Evolutionary conservation across 2,888 invertebrate species (phyloP).

Genomic region (Drosophila melanocephala): DNA sequence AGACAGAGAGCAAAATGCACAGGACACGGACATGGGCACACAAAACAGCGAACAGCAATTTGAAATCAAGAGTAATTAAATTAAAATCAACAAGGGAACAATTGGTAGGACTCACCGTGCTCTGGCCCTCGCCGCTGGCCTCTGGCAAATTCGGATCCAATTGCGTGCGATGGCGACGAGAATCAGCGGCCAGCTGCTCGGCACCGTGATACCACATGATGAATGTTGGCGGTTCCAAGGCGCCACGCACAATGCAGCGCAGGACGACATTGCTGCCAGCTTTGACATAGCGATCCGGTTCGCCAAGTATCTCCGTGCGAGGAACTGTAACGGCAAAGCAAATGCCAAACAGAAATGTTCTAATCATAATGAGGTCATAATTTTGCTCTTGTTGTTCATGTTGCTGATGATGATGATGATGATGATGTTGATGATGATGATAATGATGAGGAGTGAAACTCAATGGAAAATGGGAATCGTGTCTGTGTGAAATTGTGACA

Average conservation of each 20-base stretch:
- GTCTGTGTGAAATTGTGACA: conserved; percentile 70
- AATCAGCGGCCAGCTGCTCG: conserved; percentile 84
- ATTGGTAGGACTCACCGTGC: conserved; percentile 83
- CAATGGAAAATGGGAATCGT: conserved; percentile 36
- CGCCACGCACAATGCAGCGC: conserved; percentile 95
- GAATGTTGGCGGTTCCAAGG: conserved; percentile 95
- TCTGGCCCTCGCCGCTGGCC: conserved; percentile 83
- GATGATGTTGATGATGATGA: not conserved
- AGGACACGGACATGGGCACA: conserved; percentile 8
- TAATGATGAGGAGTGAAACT: conserved; percentile 17
- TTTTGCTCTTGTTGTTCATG: conserved; percentile 4
- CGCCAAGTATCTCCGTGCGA: conserved; percentile 95
- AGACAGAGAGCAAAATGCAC: not conserved
- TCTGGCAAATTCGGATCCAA: conserved; percentile 84
- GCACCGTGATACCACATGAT: conserved; percentile 95
- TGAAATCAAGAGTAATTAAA: conserved; percentile 78
- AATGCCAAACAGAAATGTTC: conserved; percentile 3
- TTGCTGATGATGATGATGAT: not conserved
- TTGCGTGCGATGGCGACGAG: conserved; percentile 84
- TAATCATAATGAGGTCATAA: conserved; percentile 25
- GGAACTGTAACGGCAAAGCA: conserved; percentile 89
- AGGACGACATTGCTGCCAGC: conserved; percentile 95
- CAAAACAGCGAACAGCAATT: conserved; percentile 41
- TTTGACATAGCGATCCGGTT: conserved; percentile 95
- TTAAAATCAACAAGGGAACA: conserved; percentile 76